Conservation (phyloP, 2,888 invertebrate species). For the Macropis europaea region DNA sequence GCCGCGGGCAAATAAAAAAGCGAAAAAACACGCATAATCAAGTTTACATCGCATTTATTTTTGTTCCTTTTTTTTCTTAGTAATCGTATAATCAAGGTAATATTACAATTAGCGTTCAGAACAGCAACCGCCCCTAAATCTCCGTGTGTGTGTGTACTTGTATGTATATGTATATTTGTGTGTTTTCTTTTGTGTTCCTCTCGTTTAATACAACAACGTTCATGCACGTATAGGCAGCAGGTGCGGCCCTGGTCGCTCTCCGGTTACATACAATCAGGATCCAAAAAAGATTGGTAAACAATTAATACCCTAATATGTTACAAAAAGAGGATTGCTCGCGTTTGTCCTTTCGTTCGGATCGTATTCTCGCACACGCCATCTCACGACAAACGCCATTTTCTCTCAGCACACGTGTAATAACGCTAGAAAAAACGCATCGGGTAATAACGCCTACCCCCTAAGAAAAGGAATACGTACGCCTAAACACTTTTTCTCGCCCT, state of each 20-base stretch:
- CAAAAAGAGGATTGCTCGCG: conserved; percentile 69
- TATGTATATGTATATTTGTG: too few species aligned
- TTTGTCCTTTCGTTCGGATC: too few species aligned
- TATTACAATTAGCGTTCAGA: conserved; percentile 78
- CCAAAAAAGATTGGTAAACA: conserved; percentile 64
- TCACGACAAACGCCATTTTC: too few species aligned
- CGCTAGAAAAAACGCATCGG: too few species aligned
- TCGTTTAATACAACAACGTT: conserved; percentile 45
- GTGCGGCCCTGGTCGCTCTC: conserved; percentile 75
- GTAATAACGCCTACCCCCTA: conserved; percentile 65
- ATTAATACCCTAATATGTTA: conserved; percentile 76
- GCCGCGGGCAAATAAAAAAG: conserved; percentile 71
- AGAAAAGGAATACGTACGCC: conserved; percentile 54
- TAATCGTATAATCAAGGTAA: conserved; percentile 79
- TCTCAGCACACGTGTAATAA: too few species aligned
- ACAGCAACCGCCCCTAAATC: conserved; percentile 75
- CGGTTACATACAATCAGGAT: conserved; percentile 69
- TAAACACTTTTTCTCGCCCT: too few species aligned
- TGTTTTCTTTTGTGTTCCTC: neutral
- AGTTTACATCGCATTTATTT: conserved; percentile 78
- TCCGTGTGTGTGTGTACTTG: too few species aligned
- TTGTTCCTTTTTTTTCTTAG: conserved; percentile 73
- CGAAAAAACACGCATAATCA: conserved; percentile 70
- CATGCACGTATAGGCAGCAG: conserved; percentile 68
- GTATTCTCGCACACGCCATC: conserved; percentile 25